Evolutionary conservation across 2,888 invertebrate species (phyloP), one percentile per base, ranked within the genome.

Genomic region (Drosophila diplacantha): DNA sequence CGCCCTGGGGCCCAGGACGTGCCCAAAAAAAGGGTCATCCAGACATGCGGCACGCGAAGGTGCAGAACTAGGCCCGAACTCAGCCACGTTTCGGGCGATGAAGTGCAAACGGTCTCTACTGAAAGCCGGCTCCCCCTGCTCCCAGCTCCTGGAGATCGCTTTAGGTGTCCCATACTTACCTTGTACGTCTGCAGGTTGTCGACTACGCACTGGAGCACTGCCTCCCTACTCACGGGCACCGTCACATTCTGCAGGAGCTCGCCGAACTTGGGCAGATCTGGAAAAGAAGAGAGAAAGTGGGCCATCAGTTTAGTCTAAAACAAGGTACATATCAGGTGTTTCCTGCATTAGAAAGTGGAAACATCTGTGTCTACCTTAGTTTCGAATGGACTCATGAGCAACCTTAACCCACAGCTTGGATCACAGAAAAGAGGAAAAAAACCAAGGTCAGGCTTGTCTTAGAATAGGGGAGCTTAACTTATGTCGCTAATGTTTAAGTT

Each of bases 171-270:
- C 29, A 5, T 14, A 41, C 77, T 88, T 88, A 93, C 93, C 90
- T 93, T 93, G 77, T 91, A 93, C 2, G 91, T 91, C 78, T 92
- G 92, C 73, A 93, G 88, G 86, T 92, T 92, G 82, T 93, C 92
- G 26, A 93, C 93, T 50, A 91, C 90, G 81, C 93, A 93, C 35
- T 92, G 91, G 53, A 93, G 90, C 7, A 91, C 89, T 9, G 92
- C 93, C 81, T 93, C 93, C 51, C 93, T 89, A 39, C 93, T 92
- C 34, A 93, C 90, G 6, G 93, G 91, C 18, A 92, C 91, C 0
- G 93, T 93, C 52, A 92, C 91, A 85, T 93, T 93, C 43, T 91
- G 90, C 43, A 93, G 90, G 0, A 91, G 91, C 12, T 92, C 92
- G 24, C 92, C 91, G 81, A 93, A 93, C 73, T 91, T 90, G 12